Evolutionary conservation across 2,113 vertebrate species (phyloP), one percentile per base, ranked within the genome.

Genomic region (Zosterops hypoxanthus): DNA sequence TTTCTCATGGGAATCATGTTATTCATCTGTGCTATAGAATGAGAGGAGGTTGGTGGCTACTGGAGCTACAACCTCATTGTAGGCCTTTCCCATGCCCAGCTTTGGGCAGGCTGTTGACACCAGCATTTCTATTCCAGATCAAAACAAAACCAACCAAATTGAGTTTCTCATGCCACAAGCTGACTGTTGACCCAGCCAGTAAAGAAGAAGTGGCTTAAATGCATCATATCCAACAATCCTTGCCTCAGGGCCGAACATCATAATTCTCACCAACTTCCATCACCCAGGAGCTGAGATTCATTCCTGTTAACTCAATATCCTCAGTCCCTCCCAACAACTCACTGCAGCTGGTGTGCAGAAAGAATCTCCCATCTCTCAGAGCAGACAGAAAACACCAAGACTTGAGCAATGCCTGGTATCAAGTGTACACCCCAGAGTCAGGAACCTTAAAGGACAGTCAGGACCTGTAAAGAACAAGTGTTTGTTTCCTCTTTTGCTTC

Each of bases 391-490:
- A 94, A 94, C 61, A 66, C 46, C 64, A 52, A 46, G 55, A 80
- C 85, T 87, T 41, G 84, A 92, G 50, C 93, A 91, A 88, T 82
- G 88, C 91, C 92, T 91, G 63, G 88, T 79, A 64, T 29, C 86
- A 69, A 93, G 90, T 57, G 69, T 92, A 86, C 63, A 71, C 89
- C 94, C 90, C 94, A 66, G 70, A 94, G 95, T 97, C 96, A 93
- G 97, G 96, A 92, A 97, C 93, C 97, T 97, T 97, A 97, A 98
- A 94, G 88, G 90, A 61, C 85, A 92, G 59, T 61, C 59, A 61
- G 36, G 59, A 93, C 90, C 92, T 90, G 92, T 92, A 93, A 95
- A 95, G 80, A 75, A 64, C 41, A 61, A 92, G 88, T 65, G 29
- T 72, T 79, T 82, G 34, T 86, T 90, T 89, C 91, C 92, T 95